These are phyloP conservation scores for Pelecanus crispus DNA, from an alignment of 2,113 vertebrate genomes.

Conservation along the genomic window DNA sequence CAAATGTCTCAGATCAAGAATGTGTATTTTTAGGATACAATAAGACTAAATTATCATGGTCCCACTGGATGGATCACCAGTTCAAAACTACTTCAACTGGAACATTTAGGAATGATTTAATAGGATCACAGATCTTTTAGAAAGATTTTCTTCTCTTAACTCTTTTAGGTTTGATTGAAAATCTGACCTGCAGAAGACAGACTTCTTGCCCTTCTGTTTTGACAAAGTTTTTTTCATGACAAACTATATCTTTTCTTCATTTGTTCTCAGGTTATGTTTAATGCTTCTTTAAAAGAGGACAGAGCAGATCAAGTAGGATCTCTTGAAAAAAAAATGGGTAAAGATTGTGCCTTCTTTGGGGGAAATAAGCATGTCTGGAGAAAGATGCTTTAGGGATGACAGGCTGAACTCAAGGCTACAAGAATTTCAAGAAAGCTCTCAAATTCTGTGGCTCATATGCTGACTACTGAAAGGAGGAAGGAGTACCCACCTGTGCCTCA, in stretches of 20 bases:
- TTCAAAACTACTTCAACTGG: background rate
- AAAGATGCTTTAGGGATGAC: background rate
- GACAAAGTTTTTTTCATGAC: background rate
- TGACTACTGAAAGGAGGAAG: background rate
- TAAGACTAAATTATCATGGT: background rate
- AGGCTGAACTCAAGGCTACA: background rate
- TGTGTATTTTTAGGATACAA: background rate
- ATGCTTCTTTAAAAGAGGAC: background rate
- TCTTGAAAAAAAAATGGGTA: background rate
- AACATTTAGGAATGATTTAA: background rate
- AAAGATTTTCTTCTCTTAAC: background rate
- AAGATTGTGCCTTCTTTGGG: background rate
- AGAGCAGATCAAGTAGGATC: background rate
- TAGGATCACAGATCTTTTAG: background rate
- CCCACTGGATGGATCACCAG: background rate
- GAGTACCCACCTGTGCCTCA: background rate
- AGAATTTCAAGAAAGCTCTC: background rate
- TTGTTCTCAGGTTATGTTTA: background rate
- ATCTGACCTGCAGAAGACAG: background rate
- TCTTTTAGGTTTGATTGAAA: background rate
- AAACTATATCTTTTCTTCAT: background rate
- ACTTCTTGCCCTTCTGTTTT: background rate
- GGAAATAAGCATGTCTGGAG: background rate
- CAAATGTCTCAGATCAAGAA: background rate
- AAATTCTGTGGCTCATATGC: background rate